phyloP scores from a whole-genome alignment of 2,113 vertebrate species.

The Trematomus loennbergii region DNA sequence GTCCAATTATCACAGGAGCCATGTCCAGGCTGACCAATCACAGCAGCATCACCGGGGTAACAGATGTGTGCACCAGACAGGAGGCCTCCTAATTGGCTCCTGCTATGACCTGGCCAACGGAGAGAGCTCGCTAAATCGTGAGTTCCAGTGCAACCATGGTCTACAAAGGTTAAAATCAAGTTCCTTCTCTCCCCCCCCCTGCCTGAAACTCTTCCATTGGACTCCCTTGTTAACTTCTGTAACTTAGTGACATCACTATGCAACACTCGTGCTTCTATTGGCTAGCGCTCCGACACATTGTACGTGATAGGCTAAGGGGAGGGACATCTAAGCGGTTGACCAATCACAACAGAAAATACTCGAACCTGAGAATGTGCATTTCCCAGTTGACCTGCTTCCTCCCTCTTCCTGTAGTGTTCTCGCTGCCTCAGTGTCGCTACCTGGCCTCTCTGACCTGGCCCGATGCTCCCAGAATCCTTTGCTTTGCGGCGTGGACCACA shows the following conservation, averaged over 20 bases:
- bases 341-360: too few relatives aligned
- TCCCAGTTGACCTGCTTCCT: constrained; percentile 23
- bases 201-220: too few relatives aligned
- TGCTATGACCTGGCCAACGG: constrained; percentile 85
- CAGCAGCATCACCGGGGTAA: constrained; percentile 83
- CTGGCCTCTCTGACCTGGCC: constrained; percentile 81
- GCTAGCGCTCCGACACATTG: too few relatives aligned
- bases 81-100: constrained; percentile 84
- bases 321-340: too few relatives aligned
- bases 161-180: too few relatives aligned
- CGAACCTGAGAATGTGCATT: background rate
- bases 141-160: constrained; percentile 52
- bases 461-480: constrained; percentile 81
- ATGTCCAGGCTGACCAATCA: constrained; percentile 86
- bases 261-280: too few relatives aligned
- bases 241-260: too few relatives aligned
- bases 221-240: too few relatives aligned
- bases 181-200: too few relatives aligned
- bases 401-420: constrained; percentile 76
- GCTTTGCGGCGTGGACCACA: constrained; percentile 84
- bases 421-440: constrained; percentile 83
- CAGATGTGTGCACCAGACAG: constrained; percentile 84
- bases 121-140: constrained; percentile 84
- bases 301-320: too few relatives aligned
- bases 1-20: constrained; percentile 76